Base-by-base conservation (phyloP, 53 echinoderm and acorn worm species). In the Glandiceps talaboti region DNA sequence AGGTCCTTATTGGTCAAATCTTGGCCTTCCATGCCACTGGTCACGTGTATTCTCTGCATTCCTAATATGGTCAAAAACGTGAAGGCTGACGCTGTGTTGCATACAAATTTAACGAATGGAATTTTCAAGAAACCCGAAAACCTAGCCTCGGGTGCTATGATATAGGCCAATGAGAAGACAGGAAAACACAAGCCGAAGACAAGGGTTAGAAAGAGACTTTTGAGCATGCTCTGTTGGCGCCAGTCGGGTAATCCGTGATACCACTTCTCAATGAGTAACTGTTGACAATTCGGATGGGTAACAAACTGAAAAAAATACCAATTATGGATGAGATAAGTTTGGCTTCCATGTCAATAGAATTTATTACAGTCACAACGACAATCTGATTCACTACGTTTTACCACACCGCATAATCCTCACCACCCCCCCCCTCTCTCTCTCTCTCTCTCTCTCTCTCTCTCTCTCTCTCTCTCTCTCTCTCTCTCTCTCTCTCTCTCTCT, bases 101-200 rank as follows among this genome's bases (percentile, higher is more conserved):
- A 93, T 73, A 93, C 86, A 77, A 97, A 97, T 73, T 97, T 97
- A 83, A 97, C 97, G 82, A 90, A 97, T 28, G 97, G 97, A 26
- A 97, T 87, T 33, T 87, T 85, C 20, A 97, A 86, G 73, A 97
- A 90, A 33, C 82, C 83, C 6, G 90, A 88, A 1, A 89, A 83
- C n/a, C 87, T 84, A 6, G 91, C 92, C n/a, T 93, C 86, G 10
- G 97, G 97, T 28, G 86, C 87, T 33, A 89, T 74, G 78, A 97
- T 90, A 81, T 97, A 97, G 78, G 91, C 88, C 73, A 93, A 30
- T 26, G 97, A 97, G 30, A 97, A 87, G 14, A 97, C 30, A 1
- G 97, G 97, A 82, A 93, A 97, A 26, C 89, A 79, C 0, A 97
- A 30, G 14, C 89, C 92, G 87, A 93, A 90, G 1, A 97, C 81